These are phyloP conservation scores for Urophycis tenuis DNA, from an alignment of 2,797 vertebrate species.

Conservation along the genomic window DNA sequence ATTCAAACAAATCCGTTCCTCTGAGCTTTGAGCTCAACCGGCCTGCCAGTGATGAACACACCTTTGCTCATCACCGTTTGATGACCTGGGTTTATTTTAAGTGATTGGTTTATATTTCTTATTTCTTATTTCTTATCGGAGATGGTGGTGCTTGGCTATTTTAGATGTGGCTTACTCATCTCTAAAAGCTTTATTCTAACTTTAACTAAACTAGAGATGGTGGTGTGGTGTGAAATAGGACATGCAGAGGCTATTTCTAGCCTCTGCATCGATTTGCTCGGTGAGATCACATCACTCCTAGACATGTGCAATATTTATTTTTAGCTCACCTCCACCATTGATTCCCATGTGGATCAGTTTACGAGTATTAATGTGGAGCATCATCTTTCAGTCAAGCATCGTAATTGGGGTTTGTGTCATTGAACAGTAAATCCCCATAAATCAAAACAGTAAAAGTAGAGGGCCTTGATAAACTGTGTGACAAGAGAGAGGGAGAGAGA, in stretches of 20 bases:
- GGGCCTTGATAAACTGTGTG: not conserved
- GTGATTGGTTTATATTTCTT: not conserved
- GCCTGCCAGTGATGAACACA: not conserved
- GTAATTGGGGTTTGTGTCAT: too few relatives aligned
- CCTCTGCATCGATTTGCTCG: too few relatives aligned
- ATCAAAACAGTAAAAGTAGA: too few relatives aligned
- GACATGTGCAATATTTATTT: too few relatives aligned
- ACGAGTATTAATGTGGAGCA: not conserved
- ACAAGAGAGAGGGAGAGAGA: not conserved
- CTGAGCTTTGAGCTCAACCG: not conserved
- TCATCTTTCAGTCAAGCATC: too few relatives aligned
- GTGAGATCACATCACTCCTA: too few relatives aligned
- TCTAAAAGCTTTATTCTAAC: not conserved
- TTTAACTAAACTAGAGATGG: not conserved
- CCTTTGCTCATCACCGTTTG: too few relatives aligned
- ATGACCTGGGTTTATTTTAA: not conserved
- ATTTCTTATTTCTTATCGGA: too few relatives aligned
- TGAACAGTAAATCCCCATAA: too few relatives aligned
- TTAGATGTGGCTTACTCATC: not conserved
- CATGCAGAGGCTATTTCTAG: too few relatives aligned
- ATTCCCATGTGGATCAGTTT: too few relatives aligned
- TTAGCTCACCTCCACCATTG: not conserved
- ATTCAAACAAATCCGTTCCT: not conserved
- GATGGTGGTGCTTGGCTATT: not conserved
- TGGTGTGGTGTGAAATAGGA: too few relatives aligned